A percentile compares a stretch with the other conserved stretches of the same genome.
phyloP scores from a whole-genome alignment of 1,140 invertebrate genomes.

The Lepidostoma basale region DNA sequence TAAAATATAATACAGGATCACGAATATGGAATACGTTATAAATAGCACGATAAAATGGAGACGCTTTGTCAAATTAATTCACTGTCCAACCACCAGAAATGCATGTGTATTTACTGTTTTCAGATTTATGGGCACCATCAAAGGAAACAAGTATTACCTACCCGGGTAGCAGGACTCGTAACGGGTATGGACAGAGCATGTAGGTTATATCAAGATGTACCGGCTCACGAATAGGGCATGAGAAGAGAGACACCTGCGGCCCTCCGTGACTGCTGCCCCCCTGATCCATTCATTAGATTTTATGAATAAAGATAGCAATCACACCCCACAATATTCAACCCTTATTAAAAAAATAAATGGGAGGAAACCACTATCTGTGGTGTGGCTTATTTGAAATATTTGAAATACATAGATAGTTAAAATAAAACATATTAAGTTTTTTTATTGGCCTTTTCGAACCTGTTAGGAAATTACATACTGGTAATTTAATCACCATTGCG shows the following conservation, averaged over 20 bases:
- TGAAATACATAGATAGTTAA: too few relatives aligned
- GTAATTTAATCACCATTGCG: too few relatives aligned
- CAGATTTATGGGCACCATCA: constrained; percentile 13
- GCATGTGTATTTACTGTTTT: too few relatives aligned
- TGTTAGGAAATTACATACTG: too few relatives aligned
- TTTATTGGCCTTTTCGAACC: too few relatives aligned
- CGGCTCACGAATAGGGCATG: constrained; percentile 1
- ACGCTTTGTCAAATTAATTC: not conserved
- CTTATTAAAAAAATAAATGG: not conserved
- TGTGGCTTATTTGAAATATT: not conserved
- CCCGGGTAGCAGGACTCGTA: constrained; percentile 3
- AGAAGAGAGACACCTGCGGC: constrained; percentile 28
- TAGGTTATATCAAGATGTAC: constrained; percentile 21
- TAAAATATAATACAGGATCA: too few relatives aligned
- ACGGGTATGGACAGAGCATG: not conserved
- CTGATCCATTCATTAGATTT: constrained; percentile 17
- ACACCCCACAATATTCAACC: constrained; percentile 4
- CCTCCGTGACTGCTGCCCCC: constrained; percentile 25
- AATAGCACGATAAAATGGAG: not conserved
- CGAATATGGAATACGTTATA: too few relatives aligned
- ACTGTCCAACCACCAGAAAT: too few relatives aligned
- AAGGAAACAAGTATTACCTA: constrained; percentile 1
- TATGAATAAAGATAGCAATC: constrained; percentile 37
- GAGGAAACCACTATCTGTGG: too few relatives aligned
- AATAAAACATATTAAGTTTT: too few relatives aligned